Evolutionary conservation across 2,888 invertebrate species (phyloP).

Genomic region (Anorthoa munda): DNA sequence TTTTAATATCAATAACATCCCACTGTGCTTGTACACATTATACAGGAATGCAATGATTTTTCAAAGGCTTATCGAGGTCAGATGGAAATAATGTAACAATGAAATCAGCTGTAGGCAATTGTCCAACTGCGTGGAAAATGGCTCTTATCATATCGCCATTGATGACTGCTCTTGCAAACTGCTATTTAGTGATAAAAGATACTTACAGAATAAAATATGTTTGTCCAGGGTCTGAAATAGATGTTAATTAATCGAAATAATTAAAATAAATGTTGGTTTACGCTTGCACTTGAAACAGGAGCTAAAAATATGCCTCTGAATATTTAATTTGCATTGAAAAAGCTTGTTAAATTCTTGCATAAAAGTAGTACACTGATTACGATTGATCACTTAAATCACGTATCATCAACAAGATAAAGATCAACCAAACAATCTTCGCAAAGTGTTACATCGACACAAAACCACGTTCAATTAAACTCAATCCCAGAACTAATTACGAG

Average conservation of each 20-base stretch:
- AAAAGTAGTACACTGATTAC: not conserved
- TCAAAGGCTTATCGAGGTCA: conserved; percentile 33
- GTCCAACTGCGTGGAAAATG: conserved; percentile 19
- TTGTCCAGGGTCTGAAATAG: not conserved
- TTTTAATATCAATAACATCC: conserved; percentile 3
- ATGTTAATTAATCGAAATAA: not conserved
- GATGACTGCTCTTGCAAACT: not conserved
- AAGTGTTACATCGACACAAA: conserved; percentile 49
- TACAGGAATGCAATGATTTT: conserved; percentile 37
- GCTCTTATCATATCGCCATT: conserved; percentile 5
- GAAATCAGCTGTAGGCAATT: conserved; percentile 22
- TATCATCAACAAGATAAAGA: conserved; percentile 33
- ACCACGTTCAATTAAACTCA: conserved; percentile 53
- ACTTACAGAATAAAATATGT: too few species aligned
- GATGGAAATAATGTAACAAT: conserved; percentile 31
- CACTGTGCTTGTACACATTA: conserved; percentile 4
- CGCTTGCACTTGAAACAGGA: not conserved
- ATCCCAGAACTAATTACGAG: conserved; percentile 39
- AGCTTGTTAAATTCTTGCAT: not conserved
- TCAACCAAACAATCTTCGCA: conserved; percentile 26
- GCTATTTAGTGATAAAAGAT: not conserved
- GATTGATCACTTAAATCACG: conserved; percentile 1
- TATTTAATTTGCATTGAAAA: not conserved
- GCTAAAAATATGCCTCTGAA: not conserved
- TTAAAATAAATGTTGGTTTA: not conserved